Evolutionary conservation across 2,797 vertebrate genomes (phyloP).

Genomic region (Centroberyx gerrardi): DNA sequence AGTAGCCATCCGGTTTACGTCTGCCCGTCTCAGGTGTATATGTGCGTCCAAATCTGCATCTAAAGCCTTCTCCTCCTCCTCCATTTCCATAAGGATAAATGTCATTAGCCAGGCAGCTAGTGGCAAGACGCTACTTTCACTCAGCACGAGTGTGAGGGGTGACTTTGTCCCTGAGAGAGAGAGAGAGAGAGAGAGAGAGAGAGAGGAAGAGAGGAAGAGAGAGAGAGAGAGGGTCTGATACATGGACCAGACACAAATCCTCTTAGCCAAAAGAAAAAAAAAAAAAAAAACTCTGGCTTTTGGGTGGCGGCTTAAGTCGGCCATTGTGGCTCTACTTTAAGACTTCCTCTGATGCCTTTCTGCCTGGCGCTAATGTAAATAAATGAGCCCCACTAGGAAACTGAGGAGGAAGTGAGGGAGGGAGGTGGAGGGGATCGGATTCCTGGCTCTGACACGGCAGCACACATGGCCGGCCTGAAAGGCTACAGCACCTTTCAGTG

Average conservation of each 20-base stretch:
- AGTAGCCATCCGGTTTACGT: conserved; percentile 70
- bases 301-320: conserved; percentile 84
- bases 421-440: conserved; percentile 33
- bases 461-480: conserved; percentile 33
- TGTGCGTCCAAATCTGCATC: conserved; percentile 75
- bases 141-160: conserved; percentile 67
- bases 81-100: conserved; percentile 79
- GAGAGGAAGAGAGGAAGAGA: conserved; percentile 26
- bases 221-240: conserved; percentile 71
- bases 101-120: conserved; percentile 79
- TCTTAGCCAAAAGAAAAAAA: conserved; percentile 79
- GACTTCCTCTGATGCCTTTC: conserved; percentile 84
- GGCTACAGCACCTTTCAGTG: conserved; percentile 30
- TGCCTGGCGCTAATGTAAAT: conserved; percentile 82
- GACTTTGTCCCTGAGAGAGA: conserved; percentile 76
- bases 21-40: conserved; percentile 75
- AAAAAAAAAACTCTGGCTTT: conserved; percentile 77
- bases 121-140: conserved; percentile 65
- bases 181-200: conserved; percentile 32
- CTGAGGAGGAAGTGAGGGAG: conserved; percentile 62
- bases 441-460: conserved; percentile 16
- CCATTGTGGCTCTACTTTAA: conserved; percentile 85
- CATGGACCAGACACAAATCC: conserved; percentile 86
- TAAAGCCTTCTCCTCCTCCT: conserved; percentile 71
- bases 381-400: conserved; percentile 76